Percentiles rank a stretch among this genome's conserved stretches.
Evolutionary conservation across 1,140 invertebrate genomes (phyloP).

Genomic region (Cotesia vestalis): DNA sequence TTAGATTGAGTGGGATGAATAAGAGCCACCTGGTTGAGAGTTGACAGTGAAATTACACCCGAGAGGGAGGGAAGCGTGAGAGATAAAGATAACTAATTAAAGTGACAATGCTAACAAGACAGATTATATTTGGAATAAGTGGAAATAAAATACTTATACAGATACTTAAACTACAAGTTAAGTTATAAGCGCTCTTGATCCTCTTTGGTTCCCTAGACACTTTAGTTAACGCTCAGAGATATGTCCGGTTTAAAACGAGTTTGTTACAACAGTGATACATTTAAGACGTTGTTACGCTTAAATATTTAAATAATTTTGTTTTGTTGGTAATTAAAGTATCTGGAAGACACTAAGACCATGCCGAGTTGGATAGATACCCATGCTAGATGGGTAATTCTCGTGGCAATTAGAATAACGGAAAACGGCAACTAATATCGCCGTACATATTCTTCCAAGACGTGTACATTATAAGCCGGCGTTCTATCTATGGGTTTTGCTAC

Average conservation of each 20-base stretch:
- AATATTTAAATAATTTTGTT: too few species aligned
- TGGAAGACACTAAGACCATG: neutral
- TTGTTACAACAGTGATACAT: too few species aligned
- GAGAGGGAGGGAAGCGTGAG: too few species aligned
- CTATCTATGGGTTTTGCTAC: constrained; percentile 8
- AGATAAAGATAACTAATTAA: too few species aligned
- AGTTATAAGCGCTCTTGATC: neutral
- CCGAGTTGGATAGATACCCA: constrained; percentile 13
- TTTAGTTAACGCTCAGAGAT: too few species aligned
- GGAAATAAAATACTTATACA: too few species aligned
- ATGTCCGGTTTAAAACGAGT: too few species aligned
- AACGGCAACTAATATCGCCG: constrained; percentile 32
- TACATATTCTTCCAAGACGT: constrained; percentile 37
- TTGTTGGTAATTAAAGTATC: neutral
- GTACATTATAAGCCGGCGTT: constrained; percentile 16
- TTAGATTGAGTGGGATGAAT: too few species aligned
- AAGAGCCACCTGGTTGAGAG: too few species aligned
- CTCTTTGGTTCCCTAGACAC: neutral
- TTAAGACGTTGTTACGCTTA: too few species aligned
- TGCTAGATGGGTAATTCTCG: constrained; percentile 40
- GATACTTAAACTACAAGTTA: neutral
- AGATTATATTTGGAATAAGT: neutral
- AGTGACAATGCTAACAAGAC: constrained; percentile 18
- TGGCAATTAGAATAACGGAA: constrained; percentile 43
- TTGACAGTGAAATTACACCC: too few species aligned